Percentiles rank a stretch among this genome's conserved stretches.
phyloP scores from a whole-genome alignment of 2,113 vertebrate species.

The Brachyhypopomus occidentalis region DNA sequence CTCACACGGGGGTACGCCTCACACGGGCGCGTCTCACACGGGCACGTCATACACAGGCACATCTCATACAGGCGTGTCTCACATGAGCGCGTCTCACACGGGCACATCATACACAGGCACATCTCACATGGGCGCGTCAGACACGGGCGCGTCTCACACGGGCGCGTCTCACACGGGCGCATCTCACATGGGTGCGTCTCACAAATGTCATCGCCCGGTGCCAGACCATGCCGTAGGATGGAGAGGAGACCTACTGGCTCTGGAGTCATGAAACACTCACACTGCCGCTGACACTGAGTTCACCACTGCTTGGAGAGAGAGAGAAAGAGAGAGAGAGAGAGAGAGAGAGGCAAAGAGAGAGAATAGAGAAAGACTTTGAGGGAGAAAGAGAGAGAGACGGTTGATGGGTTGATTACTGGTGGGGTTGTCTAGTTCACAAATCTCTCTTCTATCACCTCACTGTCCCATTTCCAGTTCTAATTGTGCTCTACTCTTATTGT shows the following conservation, averaged over 20 bases:
- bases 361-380: not conserved
- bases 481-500: no score
- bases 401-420: no score
- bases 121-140: not conserved
- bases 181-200: constrained; percentile 4
- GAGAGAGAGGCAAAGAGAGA: not conserved
- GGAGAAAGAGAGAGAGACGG: constrained; percentile 15
- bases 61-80: not conserved
- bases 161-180: constrained; percentile 50
- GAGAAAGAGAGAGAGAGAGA: not conserved
- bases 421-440: no score
- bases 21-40: constrained; percentile 51
- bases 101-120: constrained; percentile 49
- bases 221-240: constrained; percentile 43
- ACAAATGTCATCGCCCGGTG: constrained; percentile 53
- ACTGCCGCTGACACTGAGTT: no score
- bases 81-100: constrained; percentile 55
- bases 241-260: not conserved
- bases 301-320: not conserved
- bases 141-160: constrained; percentile 55
- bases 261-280: no score
- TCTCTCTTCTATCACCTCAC: not conserved
- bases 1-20: not conserved
- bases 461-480: not conserved
- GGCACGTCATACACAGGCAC: constrained; percentile 32